Conservation (phyloP, 2,797 vertebrate genomes). For the Molossus molossus region DNA sequence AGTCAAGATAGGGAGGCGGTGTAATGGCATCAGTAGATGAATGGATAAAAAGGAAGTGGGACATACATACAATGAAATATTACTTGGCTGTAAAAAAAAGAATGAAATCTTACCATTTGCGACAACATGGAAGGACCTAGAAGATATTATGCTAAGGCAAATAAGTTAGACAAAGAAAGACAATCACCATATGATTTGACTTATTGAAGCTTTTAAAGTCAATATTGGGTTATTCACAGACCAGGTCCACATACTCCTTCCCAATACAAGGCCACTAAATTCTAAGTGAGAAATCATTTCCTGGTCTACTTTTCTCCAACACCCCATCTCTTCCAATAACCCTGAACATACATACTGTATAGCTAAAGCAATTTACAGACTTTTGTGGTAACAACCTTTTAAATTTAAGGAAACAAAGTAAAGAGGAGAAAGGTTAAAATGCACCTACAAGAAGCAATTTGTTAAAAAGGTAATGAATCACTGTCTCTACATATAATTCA, state of each 20-base stretch:
- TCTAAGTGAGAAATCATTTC: neutral
- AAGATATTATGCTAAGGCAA: neutral
- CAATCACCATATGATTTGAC: neutral
- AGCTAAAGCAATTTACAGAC: conserved; percentile 1
- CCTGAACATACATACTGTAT: neutral
- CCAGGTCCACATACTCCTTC: neutral
- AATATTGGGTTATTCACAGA: neutral
- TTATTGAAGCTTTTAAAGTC: conserved; percentile 47
- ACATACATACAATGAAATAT: neutral
- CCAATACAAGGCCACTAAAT: neutral
- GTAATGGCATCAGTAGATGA: neutral
- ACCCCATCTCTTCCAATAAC: conserved; percentile 41
- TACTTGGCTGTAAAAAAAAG: neutral
- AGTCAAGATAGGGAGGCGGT: neutral
- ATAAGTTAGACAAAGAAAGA: neutral
- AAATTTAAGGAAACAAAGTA: conserved; percentile 58
- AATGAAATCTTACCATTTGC: neutral
- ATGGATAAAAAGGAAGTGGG: neutral
- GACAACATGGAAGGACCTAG: neutral
- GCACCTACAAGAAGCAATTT: conserved; percentile 11
- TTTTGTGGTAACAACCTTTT: conserved; percentile 14
- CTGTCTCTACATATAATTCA: neutral
- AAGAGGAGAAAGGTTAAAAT: conserved; percentile 53
- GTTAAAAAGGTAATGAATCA: neutral
- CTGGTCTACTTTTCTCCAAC: neutral